These are phyloP conservation scores for Polypedilum pembai DNA, from an alignment of 1,140 invertebrate species.

Conservation along the genomic window DNA sequence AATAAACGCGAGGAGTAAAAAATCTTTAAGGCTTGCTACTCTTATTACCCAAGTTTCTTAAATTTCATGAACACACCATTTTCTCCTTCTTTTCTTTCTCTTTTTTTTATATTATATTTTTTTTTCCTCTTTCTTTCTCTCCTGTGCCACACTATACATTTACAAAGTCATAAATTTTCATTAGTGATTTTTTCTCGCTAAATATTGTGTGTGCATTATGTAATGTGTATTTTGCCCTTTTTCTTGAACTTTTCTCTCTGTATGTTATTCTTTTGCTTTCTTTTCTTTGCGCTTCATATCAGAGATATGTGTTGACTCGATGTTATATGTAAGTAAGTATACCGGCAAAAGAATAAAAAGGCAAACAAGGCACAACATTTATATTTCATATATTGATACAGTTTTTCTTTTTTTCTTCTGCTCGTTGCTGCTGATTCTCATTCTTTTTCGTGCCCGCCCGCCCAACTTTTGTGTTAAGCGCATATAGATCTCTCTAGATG, in stretches of 20 bases:
- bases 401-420: no score
- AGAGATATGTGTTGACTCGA: neutral
- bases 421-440: neutral
- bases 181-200: conserved; percentile 28
- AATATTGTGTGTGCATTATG: conserved; percentile 28
- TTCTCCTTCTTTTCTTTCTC: neutral
- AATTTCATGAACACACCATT: conserved; percentile 15
- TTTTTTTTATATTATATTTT: conserved; percentile 8
- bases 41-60: conserved; percentile 22
- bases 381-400: conserved; percentile 28
- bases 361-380: conserved; percentile 24
- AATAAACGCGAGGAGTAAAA: conserved; percentile 17
- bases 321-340: conserved; percentile 2
- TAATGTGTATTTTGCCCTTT: conserved; percentile 28
- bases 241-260: neutral
- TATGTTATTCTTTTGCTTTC: neutral
- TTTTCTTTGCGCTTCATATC: conserved; percentile 11
- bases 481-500: neutral
- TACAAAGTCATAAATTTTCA: conserved; percentile 28
- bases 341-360: conserved; percentile 8
- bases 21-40: neutral
- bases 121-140: neutral
- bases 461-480: neutral
- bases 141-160: conserved; percentile 7
- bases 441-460: neutral